Percentiles rank a stretch among this genome's conserved stretches.
Conservation (phyloP, 2,888 invertebrate genomes). For the Brachynemurus nebulosus region DNA sequence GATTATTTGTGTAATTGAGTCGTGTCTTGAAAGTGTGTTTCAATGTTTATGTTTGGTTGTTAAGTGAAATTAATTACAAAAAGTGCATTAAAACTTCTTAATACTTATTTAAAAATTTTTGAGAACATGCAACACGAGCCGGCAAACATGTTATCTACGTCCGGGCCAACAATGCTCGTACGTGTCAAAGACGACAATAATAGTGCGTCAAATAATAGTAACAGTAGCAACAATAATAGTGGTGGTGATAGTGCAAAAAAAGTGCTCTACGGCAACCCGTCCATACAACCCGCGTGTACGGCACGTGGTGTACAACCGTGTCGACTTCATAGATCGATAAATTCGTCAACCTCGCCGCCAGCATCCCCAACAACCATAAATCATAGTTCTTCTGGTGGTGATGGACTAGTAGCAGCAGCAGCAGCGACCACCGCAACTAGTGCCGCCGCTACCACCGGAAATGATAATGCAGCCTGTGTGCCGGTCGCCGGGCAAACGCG, state of each 20-base stretch:
- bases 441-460: not conserved
- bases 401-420: not conserved
- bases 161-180: not conserved
- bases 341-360: not conserved
- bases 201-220: not conserved
- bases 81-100: no score
- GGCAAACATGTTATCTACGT: no score
- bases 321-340: slow-evolving; percentile 1
- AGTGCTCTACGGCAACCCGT: not conserved
- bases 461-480: not conserved
- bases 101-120: no score
- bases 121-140: no score
- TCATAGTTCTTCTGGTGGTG: not conserved
- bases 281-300: not conserved
- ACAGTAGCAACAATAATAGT: not conserved
- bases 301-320: slow-evolving; percentile 1
- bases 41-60: not conserved
- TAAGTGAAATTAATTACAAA: no score
- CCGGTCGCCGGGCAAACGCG: not conserved
- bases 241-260: not conserved
- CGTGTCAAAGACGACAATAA: not conserved
- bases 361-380: not conserved
- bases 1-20: not conserved
- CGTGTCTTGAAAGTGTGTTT: not conserved
- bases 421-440: not conserved